Base-by-base conservation (phyloP, 2,113 vertebrate species). In the Bostrychus sinensis region DNA sequence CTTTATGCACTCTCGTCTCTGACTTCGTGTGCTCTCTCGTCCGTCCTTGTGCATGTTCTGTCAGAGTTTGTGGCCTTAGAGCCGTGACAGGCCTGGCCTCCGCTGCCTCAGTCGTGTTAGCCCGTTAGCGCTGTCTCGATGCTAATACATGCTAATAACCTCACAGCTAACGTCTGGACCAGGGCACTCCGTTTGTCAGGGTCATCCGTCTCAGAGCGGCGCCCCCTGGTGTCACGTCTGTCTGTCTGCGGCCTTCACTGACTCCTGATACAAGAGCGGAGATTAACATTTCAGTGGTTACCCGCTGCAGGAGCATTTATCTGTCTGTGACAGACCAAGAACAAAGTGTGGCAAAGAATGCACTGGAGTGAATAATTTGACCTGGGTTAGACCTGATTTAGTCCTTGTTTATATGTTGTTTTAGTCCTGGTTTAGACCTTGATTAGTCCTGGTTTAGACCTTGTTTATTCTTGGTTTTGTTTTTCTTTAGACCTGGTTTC, bases 131-230 rank as follows among this genome's bases (percentile, higher is more conserved):
- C 43, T 20, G 17, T 72, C 42, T 70, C 45, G 66, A 64, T 67
- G 75, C 61, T 72, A 83, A 75, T 73, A 7, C 22, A 68, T 70
- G 71, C 65, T 48, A 62, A 78, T 71, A 75, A 72, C 26, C 53
- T 68, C 30, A 7, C 51, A 16, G 62, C 42, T 25, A 30, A 43
- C 56, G 54, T 66, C 46, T 77, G n/a, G n/a, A n/a, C 39, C 23
- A 66, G 70, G 77, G 69, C 70, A 57, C 42, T 1, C 37, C 22
- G 43, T 75, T 84, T 71, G 72, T 75, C 72, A 61, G 56, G 59
- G 64, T 75, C 62, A 77, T 78, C 70, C 77, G 55, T 77, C 70
- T 75, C 30, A 20, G 56, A 60, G 70, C 32, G 19, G 13, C 23
- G 32, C 20, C 57, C 13, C 11, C 43, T 43, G 11, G 17, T 6